Base-by-base conservation (phyloP, 2,797 vertebrate genomes). In the Microhierax caerulescens region DNA sequence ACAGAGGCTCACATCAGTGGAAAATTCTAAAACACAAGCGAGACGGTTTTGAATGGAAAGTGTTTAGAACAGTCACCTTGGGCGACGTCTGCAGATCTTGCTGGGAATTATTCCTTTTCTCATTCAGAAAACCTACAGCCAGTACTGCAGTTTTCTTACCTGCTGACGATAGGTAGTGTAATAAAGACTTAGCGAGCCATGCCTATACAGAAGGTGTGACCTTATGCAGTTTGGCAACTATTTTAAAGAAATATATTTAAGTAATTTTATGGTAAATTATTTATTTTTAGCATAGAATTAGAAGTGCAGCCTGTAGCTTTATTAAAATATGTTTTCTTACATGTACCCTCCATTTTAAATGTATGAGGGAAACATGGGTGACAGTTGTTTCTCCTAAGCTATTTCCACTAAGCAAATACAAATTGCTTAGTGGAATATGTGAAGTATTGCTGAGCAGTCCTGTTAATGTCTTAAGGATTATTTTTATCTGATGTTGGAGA, bases 401-500 rank as follows among this genome's bases (percentile, higher is more conserved):
- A 10, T 39, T 74, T 57, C 36, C 57, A 53, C 57, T 32, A 23
- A 70, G n/a, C 6, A 25, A 87, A 84, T 39, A 77, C 61, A 73
- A 90, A 76, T 37, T 50, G 36, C 61, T 73, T 37, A 56, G 53
- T 59, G 83, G 18, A 74, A 48, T 86, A 36, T 20, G 25, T 59
- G 54, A 70, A 60, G 59, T 37, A 74, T 51, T 64, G 84, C 45
- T 39, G 83, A 85, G 64, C 47, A 73, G 80, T 57, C 43, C 50
- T 65, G 68, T 47, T 91, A 80, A 70, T 63, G 36, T 37, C 28
- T 70, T 82, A 39, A 48, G 67, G 74, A 61, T 88, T 78, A 84
- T 95, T 89, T 87, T 90, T 82, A 63, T 91, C 86, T 91, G 61
- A 59, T 37, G 39, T 57, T 75, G 82, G 76, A 90, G 79, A 88